phyloP scores from a whole-genome alignment of 2,888 invertebrate species.

The Laothoe populi region DNA sequence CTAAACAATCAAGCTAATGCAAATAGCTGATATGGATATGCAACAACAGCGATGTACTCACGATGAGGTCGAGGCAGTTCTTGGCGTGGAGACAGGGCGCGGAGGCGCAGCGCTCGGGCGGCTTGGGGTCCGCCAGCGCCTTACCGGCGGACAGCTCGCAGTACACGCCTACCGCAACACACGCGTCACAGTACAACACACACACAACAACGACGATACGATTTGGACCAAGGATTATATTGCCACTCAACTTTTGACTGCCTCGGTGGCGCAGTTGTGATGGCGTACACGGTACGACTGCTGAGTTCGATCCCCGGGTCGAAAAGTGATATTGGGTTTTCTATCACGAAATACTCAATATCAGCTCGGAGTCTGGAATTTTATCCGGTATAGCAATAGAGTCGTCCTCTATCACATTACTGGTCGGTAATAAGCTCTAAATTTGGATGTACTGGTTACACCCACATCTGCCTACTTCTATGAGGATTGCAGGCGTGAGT shows the following conservation, averaged over 20 bases:
- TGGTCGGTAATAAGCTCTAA: no score
- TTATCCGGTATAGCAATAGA: no score
- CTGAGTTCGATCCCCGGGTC: no score
- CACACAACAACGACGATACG: constrained; percentile 9
- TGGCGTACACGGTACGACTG: no score
- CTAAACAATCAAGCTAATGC: background rate
- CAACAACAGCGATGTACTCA: constrained; percentile 71
- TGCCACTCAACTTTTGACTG: background rate
- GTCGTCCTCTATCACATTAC: no score
- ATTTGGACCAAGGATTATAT: background rate
- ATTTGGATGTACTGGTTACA: no score
- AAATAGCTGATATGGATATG: background rate
- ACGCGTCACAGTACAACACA: constrained; percentile 60
- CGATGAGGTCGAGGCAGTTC: constrained; percentile 85
- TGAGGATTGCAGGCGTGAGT: no score
- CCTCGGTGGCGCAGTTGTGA: no score
- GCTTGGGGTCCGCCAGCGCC: constrained; percentile 70
- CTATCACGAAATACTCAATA: no score
- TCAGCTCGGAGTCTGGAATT: no score
- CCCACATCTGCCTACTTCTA: no score
- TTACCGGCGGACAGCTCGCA: constrained; percentile 80
- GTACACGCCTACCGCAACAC: constrained; percentile 65
- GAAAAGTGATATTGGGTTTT: no score
- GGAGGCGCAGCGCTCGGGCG: constrained; percentile 76
- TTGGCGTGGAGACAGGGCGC: constrained; percentile 86